Evolutionary conservation across 2,888 invertebrate genomes (phyloP).

Genomic region (Parochlus steinenii): DNA sequence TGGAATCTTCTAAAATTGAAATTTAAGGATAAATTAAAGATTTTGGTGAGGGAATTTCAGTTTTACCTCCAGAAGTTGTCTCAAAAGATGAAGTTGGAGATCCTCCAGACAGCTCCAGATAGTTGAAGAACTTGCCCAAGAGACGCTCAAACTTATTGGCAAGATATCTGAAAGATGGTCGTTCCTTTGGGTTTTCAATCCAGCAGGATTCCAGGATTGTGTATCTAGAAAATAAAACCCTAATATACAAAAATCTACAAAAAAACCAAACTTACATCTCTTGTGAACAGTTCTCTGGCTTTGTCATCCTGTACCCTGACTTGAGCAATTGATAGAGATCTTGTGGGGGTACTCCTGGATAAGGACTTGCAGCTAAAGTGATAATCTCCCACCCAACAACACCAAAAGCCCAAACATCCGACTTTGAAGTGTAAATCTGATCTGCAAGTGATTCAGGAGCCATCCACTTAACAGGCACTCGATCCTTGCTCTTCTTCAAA

Average conservation of each 20-base stretch:
- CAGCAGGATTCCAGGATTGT: constrained; percentile 40
- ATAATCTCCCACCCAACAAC: constrained; percentile 59
- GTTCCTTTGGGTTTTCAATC: constrained; percentile 39
- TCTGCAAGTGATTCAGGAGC: constrained; percentile 60
- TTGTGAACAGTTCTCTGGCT: constrained; percentile 47
- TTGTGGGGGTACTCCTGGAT: constrained; percentile 65
- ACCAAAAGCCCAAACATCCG: constrained; percentile 67
- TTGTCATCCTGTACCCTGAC: constrained; percentile 64
- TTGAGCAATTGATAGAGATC: constrained; percentile 59
- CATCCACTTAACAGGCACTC: constrained; percentile 52
- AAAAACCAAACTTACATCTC: constrained; percentile 19
- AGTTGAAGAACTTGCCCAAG: constrained; percentile 53
- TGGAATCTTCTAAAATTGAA: no score
- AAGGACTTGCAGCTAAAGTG: constrained; percentile 61
- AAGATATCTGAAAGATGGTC: constrained; percentile 44
- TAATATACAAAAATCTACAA: no score
- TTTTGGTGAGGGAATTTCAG: no score
- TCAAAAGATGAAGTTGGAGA: no score
- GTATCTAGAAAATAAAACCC: no score
- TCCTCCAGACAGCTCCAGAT: constrained; percentile 50
- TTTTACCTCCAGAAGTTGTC: no score
- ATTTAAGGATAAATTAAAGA: no score
- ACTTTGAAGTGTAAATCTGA: constrained; percentile 59
- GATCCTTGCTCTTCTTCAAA: constrained; percentile 55
- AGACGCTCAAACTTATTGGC: constrained; percentile 45